Evolutionary conservation across 37 sponge, comb jelly and placozoan species (phyloP).

Genomic region (Spongilla lacustris): DNA sequence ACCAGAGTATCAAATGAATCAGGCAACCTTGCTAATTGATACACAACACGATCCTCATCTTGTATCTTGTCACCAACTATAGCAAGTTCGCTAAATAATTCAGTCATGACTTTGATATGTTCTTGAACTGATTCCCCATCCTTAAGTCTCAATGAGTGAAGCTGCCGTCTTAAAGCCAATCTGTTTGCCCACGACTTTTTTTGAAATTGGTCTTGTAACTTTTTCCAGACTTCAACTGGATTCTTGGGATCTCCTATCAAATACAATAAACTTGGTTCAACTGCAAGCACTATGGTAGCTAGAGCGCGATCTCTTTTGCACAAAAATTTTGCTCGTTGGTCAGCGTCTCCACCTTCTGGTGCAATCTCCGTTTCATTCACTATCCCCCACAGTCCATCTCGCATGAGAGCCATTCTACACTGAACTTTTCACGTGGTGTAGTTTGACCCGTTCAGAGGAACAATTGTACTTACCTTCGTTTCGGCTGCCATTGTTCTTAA

Average conservation of each 20-base stretch:
- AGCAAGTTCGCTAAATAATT: constrained; percentile 44
- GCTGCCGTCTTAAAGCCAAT: constrained; percentile 23
- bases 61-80: constrained; percentile 28
- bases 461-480: background rate
- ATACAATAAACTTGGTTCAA: constrained; percentile 46
- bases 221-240: constrained; percentile 36
- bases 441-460: constrained; percentile 15
- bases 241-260: constrained; percentile 46
- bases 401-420: constrained; percentile 5
- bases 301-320: constrained; percentile 45
- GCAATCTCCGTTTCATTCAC: constrained; percentile 20
- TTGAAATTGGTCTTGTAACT: constrained; percentile 33
- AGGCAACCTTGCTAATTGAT: constrained; percentile 49
- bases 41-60: constrained; percentile 46
- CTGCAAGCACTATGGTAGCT: constrained; percentile 45
- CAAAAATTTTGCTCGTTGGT: constrained; percentile 22
- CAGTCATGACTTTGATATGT: constrained; percentile 50
- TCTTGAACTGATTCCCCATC: constrained; percentile 43
- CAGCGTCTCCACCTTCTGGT: constrained; percentile 17
- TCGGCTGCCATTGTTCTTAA: background rate
- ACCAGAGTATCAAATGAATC: constrained; percentile 52
- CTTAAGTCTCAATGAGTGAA: constrained; percentile 35
- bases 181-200: constrained; percentile 57
- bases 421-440: constrained; percentile 2
- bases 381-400: background rate